These are phyloP conservation scores for Dicrurus megarhynchus DNA, from an alignment of 2,113 vertebrate species.

Conservation along the genomic window DNA sequence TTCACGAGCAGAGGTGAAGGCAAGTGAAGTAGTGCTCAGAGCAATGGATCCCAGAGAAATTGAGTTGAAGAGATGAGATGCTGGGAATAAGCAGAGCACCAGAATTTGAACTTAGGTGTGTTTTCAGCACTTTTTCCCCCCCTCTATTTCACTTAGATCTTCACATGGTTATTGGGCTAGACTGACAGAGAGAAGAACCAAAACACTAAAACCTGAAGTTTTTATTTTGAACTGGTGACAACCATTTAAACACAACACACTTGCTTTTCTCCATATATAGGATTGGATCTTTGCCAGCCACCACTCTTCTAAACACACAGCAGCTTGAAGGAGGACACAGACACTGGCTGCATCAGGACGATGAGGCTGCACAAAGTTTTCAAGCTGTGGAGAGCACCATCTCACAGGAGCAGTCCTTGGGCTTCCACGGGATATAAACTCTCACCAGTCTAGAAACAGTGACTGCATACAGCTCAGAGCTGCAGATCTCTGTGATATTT, in stretches of 20 bases:
- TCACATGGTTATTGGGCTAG: not conserved
- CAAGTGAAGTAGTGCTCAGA: not conserved
- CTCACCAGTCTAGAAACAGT: not conserved
- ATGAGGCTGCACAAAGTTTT: not conserved
- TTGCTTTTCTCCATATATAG: not conserved
- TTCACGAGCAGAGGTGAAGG: not conserved
- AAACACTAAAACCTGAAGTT: not conserved
- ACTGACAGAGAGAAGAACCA: not conserved
- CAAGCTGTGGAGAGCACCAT: not conserved
- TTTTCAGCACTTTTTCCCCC: not conserved
- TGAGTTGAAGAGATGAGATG: not conserved
- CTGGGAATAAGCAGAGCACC: not conserved
- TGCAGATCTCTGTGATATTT: not conserved
- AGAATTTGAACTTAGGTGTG: not conserved
- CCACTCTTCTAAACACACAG: rapidly evolving
- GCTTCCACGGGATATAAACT: not conserved
- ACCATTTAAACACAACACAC: rapidly evolving
- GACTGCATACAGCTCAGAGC: not conserved
- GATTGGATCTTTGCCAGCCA: not conserved
- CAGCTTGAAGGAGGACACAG: not conserved
- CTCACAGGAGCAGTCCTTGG: not conserved
- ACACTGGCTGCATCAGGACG: not conserved
- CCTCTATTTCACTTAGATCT: not conserved
- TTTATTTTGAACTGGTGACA: not conserved
- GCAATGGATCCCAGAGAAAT: not conserved